phyloP scores from a whole-genome alignment of 2,113 vertebrate genomes.

The Pycnonotus jocosus region DNA sequence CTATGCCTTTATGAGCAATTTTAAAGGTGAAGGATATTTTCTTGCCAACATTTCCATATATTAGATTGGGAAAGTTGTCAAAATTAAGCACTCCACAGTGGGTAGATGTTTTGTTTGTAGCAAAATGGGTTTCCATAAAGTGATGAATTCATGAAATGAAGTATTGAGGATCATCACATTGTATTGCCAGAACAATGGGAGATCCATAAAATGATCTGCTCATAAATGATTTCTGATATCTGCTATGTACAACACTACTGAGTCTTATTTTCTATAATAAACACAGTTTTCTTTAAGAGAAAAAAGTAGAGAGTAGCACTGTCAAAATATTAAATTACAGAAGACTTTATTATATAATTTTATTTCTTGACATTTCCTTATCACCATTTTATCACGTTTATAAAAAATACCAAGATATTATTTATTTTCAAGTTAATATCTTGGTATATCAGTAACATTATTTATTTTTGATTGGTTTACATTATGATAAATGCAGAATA shows the following conservation, averaged over 20 bases:
- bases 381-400: neutral
- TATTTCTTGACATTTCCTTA: slow-evolving; percentile 35
- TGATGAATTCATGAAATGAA: slow-evolving; percentile 47
- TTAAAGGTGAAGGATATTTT: slow-evolving; percentile 16
- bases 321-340: slow-evolving; percentile 62
- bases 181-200: slow-evolving; percentile 50
- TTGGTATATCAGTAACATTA: neutral
- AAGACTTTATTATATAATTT: slow-evolving; percentile 50
- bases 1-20: neutral
- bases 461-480: slow-evolving; percentile 62
- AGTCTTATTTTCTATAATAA: slow-evolving; percentile 50
- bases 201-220: slow-evolving; percentile 50
- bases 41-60: neutral
- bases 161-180: slow-evolving; percentile 28
- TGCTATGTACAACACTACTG: neutral
- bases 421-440: slow-evolving; percentile 58
- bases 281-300: slow-evolving; percentile 12
- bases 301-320: slow-evolving; percentile 23
- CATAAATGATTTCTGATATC: slow-evolving; percentile 44
- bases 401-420: neutral
- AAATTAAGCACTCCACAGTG: slow-evolving; percentile 47
- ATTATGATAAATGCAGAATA: slow-evolving; percentile 41
- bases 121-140: slow-evolving; percentile 37
- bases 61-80: slow-evolving; percentile 29
- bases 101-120: slow-evolving; percentile 21